phyloP scores from a whole-genome alignment of 2,797 vertebrate species.

The Cercopithecus hamlyni region DNA sequence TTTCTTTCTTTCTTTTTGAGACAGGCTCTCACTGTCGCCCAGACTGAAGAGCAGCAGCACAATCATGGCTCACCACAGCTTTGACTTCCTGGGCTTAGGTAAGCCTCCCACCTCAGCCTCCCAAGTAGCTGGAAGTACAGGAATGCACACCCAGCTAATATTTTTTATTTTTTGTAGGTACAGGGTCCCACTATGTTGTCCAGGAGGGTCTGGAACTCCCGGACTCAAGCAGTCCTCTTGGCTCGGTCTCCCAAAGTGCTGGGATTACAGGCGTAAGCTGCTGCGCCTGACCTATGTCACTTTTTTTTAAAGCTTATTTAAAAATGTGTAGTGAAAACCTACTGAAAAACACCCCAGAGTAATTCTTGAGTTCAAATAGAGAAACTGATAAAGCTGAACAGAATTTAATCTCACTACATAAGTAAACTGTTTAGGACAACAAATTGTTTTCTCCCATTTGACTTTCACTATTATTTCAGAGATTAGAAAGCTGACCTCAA shows the following conservation, averaged over 20 bases:
- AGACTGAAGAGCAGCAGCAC: not conserved
- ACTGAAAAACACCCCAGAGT: not conserved
- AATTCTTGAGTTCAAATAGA: constrained; percentile 13
- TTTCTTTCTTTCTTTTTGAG: not conserved
- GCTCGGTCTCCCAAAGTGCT: not conserved
- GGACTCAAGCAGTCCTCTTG: not conserved
- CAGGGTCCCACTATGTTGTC: not conserved
- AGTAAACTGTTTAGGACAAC: not conserved
- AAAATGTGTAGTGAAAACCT: not conserved
- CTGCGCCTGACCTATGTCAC: not conserved
- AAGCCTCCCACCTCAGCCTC: not conserved
- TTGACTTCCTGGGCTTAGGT: not conserved
- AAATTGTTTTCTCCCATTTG: not conserved
- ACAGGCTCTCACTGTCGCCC: not conserved
- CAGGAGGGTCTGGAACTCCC: not conserved
- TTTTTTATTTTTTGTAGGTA: not conserved
- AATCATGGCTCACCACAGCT: not conserved
- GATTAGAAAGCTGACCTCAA: constrained; percentile 16
- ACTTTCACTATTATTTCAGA: constrained; percentile 37
- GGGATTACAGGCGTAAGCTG: not conserved
- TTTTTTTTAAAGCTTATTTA: not conserved
- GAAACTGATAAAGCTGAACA: constrained; percentile 17
- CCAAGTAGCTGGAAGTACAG: not conserved
- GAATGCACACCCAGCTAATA: not conserved
- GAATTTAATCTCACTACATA: not conserved